These are phyloP conservation scores for Drosophila willistoni DNA, from an alignment of 1,140 invertebrate species.

Conservation along the genomic window DNA sequence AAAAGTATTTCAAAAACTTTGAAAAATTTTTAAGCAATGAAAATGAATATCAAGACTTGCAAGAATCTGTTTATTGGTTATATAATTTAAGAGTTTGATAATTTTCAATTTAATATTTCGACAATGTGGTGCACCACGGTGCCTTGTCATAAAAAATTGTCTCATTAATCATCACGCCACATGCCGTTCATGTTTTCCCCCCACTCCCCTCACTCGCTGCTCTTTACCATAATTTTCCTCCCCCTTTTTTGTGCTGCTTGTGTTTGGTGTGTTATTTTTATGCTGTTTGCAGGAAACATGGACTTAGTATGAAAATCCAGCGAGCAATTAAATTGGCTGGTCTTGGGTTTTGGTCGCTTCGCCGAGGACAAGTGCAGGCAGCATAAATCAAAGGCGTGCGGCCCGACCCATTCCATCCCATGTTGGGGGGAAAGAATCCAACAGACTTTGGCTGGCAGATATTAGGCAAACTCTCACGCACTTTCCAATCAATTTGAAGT, in stretches of 20 bases:
- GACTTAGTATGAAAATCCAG: constrained; percentile 75
- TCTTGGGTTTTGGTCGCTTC: background rate
- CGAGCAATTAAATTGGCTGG: constrained; percentile 73
- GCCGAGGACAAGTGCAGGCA: constrained; percentile 57
- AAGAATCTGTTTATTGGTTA: background rate
- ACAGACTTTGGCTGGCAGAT: constrained; percentile 15
- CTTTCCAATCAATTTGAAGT: constrained; percentile 2
- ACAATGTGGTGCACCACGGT: constrained; percentile 50
- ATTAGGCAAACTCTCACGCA: constrained; percentile 50
- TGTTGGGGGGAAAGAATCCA: background rate
- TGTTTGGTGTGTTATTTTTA: constrained; percentile 47
- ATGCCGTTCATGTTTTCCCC: constrained; percentile 33
- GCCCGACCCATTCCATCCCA: constrained; percentile 13
- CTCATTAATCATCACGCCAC: constrained; percentile 78
- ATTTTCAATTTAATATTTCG: constrained; percentile 21
- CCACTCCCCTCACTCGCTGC: background rate
- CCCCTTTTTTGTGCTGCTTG: constrained; percentile 32
- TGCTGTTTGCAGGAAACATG: constrained; percentile 69
- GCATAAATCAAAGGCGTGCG: constrained; percentile 68
- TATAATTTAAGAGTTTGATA: background rate
- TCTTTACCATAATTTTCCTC: background rate
- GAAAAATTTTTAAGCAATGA: too few species aligned
- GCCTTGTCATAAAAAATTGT: constrained; percentile 68
- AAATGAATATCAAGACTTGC: too few species aligned
- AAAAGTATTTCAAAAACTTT: too few species aligned